A percentile compares a stretch with the other conserved stretches of the same genome.
phyloP scores from a whole-genome alignment of 2,888 invertebrate genomes.

The Apamea anceps region DNA sequence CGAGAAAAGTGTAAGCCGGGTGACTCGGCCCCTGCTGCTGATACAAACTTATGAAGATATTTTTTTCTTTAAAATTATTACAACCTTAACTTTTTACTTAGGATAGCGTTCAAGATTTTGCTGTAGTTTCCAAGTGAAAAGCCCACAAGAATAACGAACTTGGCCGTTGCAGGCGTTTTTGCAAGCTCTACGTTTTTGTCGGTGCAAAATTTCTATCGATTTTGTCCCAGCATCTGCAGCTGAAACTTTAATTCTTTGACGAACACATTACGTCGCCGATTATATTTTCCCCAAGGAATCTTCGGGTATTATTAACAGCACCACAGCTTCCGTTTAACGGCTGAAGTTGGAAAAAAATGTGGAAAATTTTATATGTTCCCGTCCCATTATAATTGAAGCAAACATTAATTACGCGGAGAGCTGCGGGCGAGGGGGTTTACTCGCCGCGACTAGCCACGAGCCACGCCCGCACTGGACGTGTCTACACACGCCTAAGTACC shows the following conservation, averaged over 20 bases:
- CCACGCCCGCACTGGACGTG: conserved; percentile 48
- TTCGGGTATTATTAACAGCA: conserved; percentile 57
- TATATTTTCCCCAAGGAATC: conserved; percentile 58
- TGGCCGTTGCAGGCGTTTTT: conserved; percentile 72
- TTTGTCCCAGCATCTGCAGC: conserved; percentile 66
- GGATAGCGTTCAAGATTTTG: conserved; percentile 76
- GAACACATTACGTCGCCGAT: conserved; percentile 53
- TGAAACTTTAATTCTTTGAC: conserved; percentile 59
- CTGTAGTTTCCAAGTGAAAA: conserved; percentile 78
- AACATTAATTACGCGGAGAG: conserved; percentile 81
- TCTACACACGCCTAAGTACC: conserved; percentile 28
- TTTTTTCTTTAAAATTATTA: conserved; percentile 65
- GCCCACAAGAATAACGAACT: conserved; percentile 79
- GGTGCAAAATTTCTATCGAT: conserved; percentile 68
- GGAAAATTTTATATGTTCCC: conserved; percentile 71
- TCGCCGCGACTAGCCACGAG: conserved; percentile 52
- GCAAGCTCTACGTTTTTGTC: conserved; percentile 64
- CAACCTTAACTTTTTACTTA: conserved; percentile 76
- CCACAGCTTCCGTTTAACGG: conserved; percentile 67
- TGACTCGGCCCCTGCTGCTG: conserved; percentile 62
- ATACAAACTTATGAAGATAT: conserved; percentile 62
- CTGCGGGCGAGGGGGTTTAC: conserved; percentile 66
- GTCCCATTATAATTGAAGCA: conserved; percentile 80
- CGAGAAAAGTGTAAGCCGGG: conserved; percentile 65
- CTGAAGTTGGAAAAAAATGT: conserved; percentile 70